Evolutionary conservation across 2,113 vertebrate species (phyloP), one percentile per base, ranked within the genome.

Genomic region (Rousettus leschenaultii): DNA sequence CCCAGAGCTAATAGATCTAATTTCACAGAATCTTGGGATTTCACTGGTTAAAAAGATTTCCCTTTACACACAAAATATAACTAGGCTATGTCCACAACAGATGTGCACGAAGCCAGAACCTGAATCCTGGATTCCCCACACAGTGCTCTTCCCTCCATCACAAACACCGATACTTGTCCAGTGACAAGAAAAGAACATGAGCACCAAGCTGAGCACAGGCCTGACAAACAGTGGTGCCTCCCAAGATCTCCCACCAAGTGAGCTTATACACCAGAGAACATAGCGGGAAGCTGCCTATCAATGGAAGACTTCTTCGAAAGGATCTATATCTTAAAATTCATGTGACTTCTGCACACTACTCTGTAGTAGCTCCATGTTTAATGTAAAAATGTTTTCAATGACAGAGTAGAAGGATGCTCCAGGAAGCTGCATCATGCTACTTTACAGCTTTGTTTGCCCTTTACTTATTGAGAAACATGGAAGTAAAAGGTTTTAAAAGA

Each of bases 401-500:
- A 45, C 65, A 40, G 28, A 89, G 48, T 61, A 45, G 73, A 30
- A 33, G 24, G 15, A 45, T 55, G 16, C 53, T 90, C 8, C 2
- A 35, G 48, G 35, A 82, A 80, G 89, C 86, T 7, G 14, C 12
- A 65, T 65, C 35, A 0, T 6, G 4, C 21, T 38, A 48, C n/a
- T 61, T 55, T 21, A 33, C 2, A 35, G 53, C 68, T 74, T 12
- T n/a, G 22, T 63, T 75, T 3, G 57, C 40, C 57, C 28, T 74
- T 91, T 45, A 21, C 63, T 22, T 33, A 70, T 4, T 0, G 4
- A 66, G 73, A 80, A 74, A 45, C 14, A 5, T 3, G 4, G 30
- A 85, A 38, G 65, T 22, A 77, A 77, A 88, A 38, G 13, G 13
- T 65, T 66, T 91, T 51, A 93, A 89, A 86, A 86, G 63, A 86